Base-by-base conservation (phyloP, 2,797 vertebrate genomes). In the Pelodytes ibericus region DNA sequence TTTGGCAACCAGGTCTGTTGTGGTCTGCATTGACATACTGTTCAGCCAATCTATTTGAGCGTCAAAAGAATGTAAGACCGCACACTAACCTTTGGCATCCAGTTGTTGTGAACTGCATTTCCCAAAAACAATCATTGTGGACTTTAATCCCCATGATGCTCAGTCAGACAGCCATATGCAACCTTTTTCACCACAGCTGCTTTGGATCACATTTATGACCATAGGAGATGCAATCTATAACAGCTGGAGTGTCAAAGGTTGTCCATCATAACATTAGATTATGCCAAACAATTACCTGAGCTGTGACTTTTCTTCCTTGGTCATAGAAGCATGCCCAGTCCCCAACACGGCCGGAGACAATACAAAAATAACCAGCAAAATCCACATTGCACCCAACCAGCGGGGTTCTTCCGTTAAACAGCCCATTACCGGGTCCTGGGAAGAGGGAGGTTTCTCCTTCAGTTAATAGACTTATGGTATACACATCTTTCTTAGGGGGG, bases 201-300 rank as follows among this genome's bases (percentile, higher is more conserved):
- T n/a, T n/a, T n/a, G n/a, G n/a, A n/a, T n/a, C n/a, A n/a, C n/a
- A n/a, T n/a, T n/a, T n/a, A n/a, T n/a, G n/a, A n/a, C n/a, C n/a
- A n/a, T n/a, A n/a, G n/a, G n/a, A n/a, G n/a, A n/a, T n/a, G n/a
- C n/a, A n/a, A 0, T 36, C 33, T 5, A 11, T 11, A 36, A 5
- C 33, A 36, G 5, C 33, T 49, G 44, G 44, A 49, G n/a, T n/a
- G n/a, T n/a, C n/a, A n/a, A n/a, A n/a, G n/a, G n/a, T n/a, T n/a
- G n/a, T n/a, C n/a, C n/a, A 36, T 36, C 33, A 1, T 36, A 6
- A 36, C 2, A 2, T 7, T 2, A 56, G 51, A 6, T 13, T 56
- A 2, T 18, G 22, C 6, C 24, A 25, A 76, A 82, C 16, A 64
- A 22, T 67, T 18, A 84, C 82, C 75, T 56, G 72, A 77, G 66